Conservation (phyloP, 1,140 invertebrate genomes). For the Trichogramma pretiosum region DNA sequence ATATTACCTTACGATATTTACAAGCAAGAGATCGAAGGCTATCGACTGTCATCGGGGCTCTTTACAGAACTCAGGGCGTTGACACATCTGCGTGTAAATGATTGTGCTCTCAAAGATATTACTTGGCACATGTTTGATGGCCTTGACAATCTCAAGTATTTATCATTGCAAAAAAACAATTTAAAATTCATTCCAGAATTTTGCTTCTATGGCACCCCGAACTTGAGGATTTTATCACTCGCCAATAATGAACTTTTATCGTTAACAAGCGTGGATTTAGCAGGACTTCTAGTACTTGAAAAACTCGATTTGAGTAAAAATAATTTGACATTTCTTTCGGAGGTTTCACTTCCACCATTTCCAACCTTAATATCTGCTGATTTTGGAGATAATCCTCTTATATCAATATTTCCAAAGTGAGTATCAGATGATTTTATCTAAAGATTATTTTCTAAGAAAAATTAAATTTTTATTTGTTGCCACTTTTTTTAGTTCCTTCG, state of each 20-base stretch:
- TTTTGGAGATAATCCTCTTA: conserved; percentile 58
- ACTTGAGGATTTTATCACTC: conserved; percentile 53
- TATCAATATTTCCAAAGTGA: conserved; percentile 53
- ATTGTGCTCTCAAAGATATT: conserved; percentile 52
- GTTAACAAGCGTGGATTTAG: conserved; percentile 56
- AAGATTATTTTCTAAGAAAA: background rate
- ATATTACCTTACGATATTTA: conserved; percentile 58
- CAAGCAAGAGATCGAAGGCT: conserved; percentile 46
- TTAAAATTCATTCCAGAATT: conserved; percentile 58
- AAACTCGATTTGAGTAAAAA: conserved; percentile 57
- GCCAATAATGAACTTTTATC: conserved; percentile 55
- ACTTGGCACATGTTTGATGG: conserved; percentile 65
- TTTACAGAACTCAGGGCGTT: conserved; percentile 51
- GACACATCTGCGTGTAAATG: conserved; percentile 49
- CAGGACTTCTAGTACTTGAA: conserved; percentile 56
- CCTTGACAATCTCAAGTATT: conserved; percentile 48
- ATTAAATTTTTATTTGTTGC: background rate
- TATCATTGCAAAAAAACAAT: conserved; percentile 55
- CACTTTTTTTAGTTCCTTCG: conserved; percentile 49
- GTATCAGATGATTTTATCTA: background rate
- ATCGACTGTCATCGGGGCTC: conserved; percentile 32
- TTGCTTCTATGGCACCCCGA: conserved; percentile 58
- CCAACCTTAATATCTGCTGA: conserved; percentile 53
- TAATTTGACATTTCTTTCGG: conserved; percentile 57
- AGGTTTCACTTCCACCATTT: conserved; percentile 60